Base-by-base conservation (phyloP, 2,113 vertebrate species). In the Danionella cerebrum region DNA sequence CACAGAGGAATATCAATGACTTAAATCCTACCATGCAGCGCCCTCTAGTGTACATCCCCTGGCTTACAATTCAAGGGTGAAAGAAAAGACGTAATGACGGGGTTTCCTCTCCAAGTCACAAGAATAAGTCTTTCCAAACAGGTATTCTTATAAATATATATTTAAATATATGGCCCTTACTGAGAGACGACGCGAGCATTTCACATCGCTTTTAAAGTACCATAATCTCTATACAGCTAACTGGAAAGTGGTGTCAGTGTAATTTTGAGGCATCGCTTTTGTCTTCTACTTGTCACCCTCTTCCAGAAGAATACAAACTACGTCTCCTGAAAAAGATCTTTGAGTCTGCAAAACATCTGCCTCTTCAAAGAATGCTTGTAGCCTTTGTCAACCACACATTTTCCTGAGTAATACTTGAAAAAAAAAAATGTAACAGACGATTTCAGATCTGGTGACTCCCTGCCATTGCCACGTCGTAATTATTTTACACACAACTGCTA, bases 401-500 rank as follows among this genome's bases (percentile, higher is more conserved):
- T 97, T 95, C 95, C 95, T 98, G 94, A 98, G 95, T 94, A 94
- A 95, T 91, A 93, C 93, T 93, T 94, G 89, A 84, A 84, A 89
- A n/a, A n/a, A n/a, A n/a, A n/a, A 88, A 93, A 87, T 94, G 91
- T 93, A 94, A 92, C 90, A 94, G 93, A 91, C 75, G 69, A 76
- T 60, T 92, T 90, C 88, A 86, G 74, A 87, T 88, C 89, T 91
- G 90, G 92, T 90, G 90, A 90, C 82, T 94, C 91, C 93, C 93
- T 94, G 93, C 89, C 84, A 91, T 81, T 65, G 57, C 71, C 42
- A 73, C 48, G 41, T 76, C 44, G 54, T 51, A 50, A 76, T 76
- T 80, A 77, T 73, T 74, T 72, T 84, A 86, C 89, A 90, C 81
- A 84, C 91, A 87, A 92, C 90, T 92, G 89, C 90, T 93, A 91